A percentile compares a stretch with the other conserved stretches of the same genome.
These are phyloP conservation scores for Eurypyga helias DNA, from an alignment of 2,113 vertebrate genomes.

Conservation along the genomic window DNA sequence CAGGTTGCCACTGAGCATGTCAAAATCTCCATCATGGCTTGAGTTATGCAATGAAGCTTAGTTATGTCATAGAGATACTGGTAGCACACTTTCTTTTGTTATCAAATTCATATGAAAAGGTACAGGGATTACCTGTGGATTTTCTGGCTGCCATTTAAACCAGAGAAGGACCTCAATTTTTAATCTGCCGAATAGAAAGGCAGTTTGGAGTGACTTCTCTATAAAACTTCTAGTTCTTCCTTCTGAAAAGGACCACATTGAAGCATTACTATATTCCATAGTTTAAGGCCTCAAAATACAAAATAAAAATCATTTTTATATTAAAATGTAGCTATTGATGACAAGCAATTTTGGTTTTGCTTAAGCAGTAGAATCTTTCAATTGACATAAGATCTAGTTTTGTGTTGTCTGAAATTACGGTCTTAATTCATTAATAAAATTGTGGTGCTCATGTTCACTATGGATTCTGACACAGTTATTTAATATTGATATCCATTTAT, in stretches of 20 bases:
- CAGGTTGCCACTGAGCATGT: slow-evolving; percentile 71
- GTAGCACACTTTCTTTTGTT: slow-evolving; percentile 45
- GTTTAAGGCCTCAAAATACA: not conserved
- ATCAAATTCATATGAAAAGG: slow-evolving; percentile 60
- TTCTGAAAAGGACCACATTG: not conserved
- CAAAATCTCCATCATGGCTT: slow-evolving; percentile 66
- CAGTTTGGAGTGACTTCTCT: not conserved
- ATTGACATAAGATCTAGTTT: not conserved
- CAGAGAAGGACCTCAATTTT: not conserved
- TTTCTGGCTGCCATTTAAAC: slow-evolving; percentile 53
- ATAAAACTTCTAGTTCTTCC: not conserved
- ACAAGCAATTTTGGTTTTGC: not conserved
- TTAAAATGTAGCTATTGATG: not conserved
- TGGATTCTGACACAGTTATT: not conserved
- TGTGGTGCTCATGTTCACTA: not conserved
- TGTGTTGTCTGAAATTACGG: not conserved
- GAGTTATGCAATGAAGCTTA: slow-evolving; percentile 55
- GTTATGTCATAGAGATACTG: slow-evolving; percentile 14
- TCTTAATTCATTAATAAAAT: slow-evolving; percentile 7
- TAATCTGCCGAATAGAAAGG: slow-evolving; percentile 9
- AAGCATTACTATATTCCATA: not conserved
- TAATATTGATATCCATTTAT: not conserved
- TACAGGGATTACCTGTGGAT: slow-evolving; percentile 57
- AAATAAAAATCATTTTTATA: not conserved
- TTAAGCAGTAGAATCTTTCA: not conserved